Percentiles rank a stretch among this genome's conserved stretches.
Evolutionary conservation across 2,888 invertebrate species (phyloP).

Genomic region (Pandemis cinnamomeana): DNA sequence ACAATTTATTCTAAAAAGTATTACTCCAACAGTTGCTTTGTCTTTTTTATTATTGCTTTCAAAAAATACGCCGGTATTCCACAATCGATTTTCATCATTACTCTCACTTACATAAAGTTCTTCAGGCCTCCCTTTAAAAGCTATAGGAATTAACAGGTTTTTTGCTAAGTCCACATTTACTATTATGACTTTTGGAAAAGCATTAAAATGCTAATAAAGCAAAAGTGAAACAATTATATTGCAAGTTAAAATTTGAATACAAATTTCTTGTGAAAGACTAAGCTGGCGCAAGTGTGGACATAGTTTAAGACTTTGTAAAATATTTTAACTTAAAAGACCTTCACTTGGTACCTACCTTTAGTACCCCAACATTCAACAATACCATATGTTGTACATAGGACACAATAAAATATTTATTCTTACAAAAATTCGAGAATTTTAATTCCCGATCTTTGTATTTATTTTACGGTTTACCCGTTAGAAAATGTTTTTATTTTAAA

Average conservation of each 20-base stretch:
- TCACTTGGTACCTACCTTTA: neutral
- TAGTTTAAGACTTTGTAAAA: neutral
- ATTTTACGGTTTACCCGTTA: no score
- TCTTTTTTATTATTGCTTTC: neutral
- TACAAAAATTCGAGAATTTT: no score
- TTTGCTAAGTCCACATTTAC: neutral
- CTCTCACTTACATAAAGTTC: neutral
- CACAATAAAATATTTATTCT: no score
- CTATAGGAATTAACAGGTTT: no score
- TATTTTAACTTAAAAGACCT: neutral
- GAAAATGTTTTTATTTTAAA: no score
- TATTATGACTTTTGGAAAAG: neutral
- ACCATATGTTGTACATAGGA: no score
- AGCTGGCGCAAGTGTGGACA: neutral
- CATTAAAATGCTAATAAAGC: constrained; percentile 5
- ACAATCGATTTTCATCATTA: constrained; percentile 9
- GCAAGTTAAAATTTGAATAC: constrained; percentile 2
- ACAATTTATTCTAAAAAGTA: constrained; percentile 9
- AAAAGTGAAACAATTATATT: neutral
- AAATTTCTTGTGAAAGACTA: neutral
- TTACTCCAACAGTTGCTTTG: constrained; percentile 14
- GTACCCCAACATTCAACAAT: no score
- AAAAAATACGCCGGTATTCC: neutral
- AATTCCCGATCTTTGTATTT: no score
- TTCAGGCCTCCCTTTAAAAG: neutral